Evolutionary conservation across 2,797 vertebrate genomes (phyloP), one percentile per base, ranked within the genome.

Genomic region (Spinibarbus caldwelli): DNA sequence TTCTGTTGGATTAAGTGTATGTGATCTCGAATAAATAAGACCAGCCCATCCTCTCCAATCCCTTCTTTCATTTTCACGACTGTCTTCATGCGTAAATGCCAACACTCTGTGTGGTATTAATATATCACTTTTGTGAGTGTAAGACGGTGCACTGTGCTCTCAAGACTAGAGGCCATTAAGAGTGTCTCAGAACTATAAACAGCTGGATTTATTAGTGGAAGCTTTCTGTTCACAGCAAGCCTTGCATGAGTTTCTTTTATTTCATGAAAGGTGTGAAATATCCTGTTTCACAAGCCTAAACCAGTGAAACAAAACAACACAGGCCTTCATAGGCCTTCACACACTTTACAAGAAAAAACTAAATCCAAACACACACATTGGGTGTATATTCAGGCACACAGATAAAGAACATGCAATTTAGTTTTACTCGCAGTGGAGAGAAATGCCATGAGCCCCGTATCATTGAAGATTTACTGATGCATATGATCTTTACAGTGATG

Each of bases 191-290:
- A 59, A 88, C 89, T 90, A 84, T 92, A 92, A 93, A 94, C 90
- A 94, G 88, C 88, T 86, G 87, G 89, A 91, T 92, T 92, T 91
- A 92, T 93, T 80, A 84, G 88, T 89, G 86, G 85, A 89, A 91
- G 91, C 87, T 84, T 86, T 91, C 88, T 84, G 91, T 93, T 94
- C 93, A 93, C 15, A 83, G 86, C 89, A 91, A 94, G 87, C 90
- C 89, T 91, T 92, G 92, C 93, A 87, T 92, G 90, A 85, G 89
- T 89, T 91, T 90, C 90, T 93, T 93, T 92, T 88, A 93, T 92
- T 89, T 91, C 83, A 87, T 45, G 76, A 89, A 85, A 92, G 91
- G 89, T 87, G 91, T 90, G 88, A 89, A 64, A 90, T 90, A 90
- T 93, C 90, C 78, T 19, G 84, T 93, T 93, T 92, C 90, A 89